These are phyloP conservation scores for Riptortus pedestris DNA, from an alignment of 1,140 invertebrate genomes.

Conservation along the genomic window DNA sequence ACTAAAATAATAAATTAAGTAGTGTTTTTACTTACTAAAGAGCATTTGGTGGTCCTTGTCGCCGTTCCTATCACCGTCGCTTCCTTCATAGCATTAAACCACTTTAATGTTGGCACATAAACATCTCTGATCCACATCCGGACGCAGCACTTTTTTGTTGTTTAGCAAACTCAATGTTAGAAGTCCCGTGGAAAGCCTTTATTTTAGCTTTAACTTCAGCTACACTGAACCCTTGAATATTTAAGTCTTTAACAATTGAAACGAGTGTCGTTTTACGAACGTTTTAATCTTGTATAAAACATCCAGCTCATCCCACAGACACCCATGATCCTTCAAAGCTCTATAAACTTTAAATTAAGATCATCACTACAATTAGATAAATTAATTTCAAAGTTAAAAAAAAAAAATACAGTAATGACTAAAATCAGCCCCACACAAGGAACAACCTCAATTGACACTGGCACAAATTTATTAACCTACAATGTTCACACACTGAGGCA, in stretches of 20 bases:
- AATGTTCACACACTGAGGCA: not conserved
- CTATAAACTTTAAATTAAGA: slow-evolving; percentile 11
- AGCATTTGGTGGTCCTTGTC: no score
- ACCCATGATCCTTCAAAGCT: slow-evolving; percentile 11
- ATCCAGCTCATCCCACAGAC: not conserved
- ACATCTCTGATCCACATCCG: no score
- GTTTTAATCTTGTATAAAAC: not conserved
- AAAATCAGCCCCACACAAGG: not conserved
- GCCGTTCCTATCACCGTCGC: no score
- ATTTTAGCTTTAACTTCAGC: slow-evolving; percentile 6
- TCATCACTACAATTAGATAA: not conserved
- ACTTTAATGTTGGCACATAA: slow-evolving; percentile 21
- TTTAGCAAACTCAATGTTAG: slow-evolving; percentile 7
- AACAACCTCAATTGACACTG: not conserved
- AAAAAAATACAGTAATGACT: not conserved
- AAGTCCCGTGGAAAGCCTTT: slow-evolving; percentile 4
- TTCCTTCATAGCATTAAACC: no score
- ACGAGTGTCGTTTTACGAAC: slow-evolving; percentile 15
- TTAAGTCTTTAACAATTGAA: not conserved
- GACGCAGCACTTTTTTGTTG: slow-evolving; percentile 13
- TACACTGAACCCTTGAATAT: not conserved
- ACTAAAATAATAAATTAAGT: no score
- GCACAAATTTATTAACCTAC: not conserved
- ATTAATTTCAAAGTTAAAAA: not conserved
- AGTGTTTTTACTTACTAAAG: no score